Base-by-base conservation (phyloP, 1,140 invertebrate genomes). In the Steinernema feltiae region DNA sequence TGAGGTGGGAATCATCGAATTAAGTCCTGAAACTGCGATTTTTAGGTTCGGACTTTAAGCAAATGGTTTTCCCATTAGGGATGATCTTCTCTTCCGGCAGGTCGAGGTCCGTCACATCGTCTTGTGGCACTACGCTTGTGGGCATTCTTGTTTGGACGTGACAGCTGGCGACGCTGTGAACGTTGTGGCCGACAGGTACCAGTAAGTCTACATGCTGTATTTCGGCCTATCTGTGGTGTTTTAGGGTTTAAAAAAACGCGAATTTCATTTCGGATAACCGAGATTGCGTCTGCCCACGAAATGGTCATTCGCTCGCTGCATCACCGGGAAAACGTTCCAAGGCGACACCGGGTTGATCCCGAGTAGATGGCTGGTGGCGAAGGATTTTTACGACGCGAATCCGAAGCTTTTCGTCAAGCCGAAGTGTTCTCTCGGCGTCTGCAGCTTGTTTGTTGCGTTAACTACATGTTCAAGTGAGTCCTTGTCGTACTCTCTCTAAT, bases 161-260 rank as follows among this genome's bases (percentile, higher is more conserved):
- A 35, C 46, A 41, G 53, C 74, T 24, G 74, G 74, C 12, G 74
- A 75, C 70, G 29, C 30, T 2, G 53, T 75, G 18, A 21, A 75
- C 70, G 69, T 75, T 0, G 32, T 75, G 1, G 74, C 74, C 29
- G 74, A 75, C 12, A 69, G 70, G 70, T 75, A 75, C 32, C 74
- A 75, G 74, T 75, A 15, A 46, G 69, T 27, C 41, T 46, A 12
- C n/a, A 46, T 46, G n/a, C 7, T 12, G n/a, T 46, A 7, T 46
- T 12, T 7, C 41, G 7, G 41, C n/a, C 7, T n/a, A 12, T 46
- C 41, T 46, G 41, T 46, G n/a, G n/a, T 41, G 53, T 63, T 63
- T 63, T 63, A 12, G 53, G 24, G 24, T 27, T 63, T 21, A 21
- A 15, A 63, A 63, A 15, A 3, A 15, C 53, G 7, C 3, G 15